Conservation (phyloP, 2,797 vertebrate species). For the Spatula clypeata region DNA sequence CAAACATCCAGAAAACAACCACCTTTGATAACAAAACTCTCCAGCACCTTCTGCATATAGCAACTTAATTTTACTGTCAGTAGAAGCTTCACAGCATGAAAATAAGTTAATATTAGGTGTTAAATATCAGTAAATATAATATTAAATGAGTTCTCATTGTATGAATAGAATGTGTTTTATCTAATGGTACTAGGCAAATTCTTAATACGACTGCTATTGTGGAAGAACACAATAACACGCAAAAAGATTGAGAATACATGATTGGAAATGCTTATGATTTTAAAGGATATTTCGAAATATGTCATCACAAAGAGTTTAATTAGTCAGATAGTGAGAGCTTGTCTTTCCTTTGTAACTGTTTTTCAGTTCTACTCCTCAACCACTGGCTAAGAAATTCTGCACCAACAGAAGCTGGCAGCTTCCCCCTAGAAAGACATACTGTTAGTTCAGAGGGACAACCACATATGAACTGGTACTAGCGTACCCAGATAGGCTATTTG, state of each 20-base stretch:
- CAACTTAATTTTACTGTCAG: neutral
- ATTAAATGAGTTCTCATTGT: neutral
- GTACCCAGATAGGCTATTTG: accelerated
- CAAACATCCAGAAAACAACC: neutral
- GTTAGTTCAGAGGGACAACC: neutral
- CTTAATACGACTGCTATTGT: neutral
- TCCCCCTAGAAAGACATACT: accelerated
- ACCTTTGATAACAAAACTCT: neutral
- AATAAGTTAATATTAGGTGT: neutral
- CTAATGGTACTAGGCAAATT: neutral
- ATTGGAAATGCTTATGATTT: neutral
- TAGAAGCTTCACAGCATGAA: neutral
- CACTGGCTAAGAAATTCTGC: neutral
- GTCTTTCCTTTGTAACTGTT: neutral
- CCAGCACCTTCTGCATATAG: neutral
- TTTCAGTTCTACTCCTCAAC: neutral
- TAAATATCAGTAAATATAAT: neutral
- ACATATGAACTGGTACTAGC: accelerated
- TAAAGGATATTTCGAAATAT: neutral
- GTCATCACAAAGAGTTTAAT: neutral
- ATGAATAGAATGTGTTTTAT: neutral
- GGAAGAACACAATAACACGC: neutral
- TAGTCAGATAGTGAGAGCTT: neutral
- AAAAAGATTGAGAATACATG: neutral
- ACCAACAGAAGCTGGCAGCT: neutral